Conservation (phyloP, 2,888 invertebrate species). For the Acrobasis consociella region DNA sequence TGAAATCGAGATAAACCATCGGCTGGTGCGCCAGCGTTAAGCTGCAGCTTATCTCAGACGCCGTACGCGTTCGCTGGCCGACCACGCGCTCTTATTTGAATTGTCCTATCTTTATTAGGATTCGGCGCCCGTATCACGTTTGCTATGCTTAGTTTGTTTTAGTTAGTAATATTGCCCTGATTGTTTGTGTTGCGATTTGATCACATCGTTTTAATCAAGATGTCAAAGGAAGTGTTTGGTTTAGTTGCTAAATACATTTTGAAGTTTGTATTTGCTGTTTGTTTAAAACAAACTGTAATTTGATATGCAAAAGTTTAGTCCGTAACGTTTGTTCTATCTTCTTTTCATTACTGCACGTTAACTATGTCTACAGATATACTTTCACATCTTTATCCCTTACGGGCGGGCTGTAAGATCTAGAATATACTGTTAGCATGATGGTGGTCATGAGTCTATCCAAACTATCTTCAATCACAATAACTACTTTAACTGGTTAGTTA, state of each 20-base stretch:
- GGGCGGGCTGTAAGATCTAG: no score
- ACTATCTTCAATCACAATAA: no score
- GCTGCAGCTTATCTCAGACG: conserved; percentile 73
- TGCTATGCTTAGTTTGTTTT: conserved; percentile 45
- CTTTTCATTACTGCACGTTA: no score
- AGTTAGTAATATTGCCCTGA: conserved; percentile 34
- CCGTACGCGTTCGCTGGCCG: conserved; percentile 66
- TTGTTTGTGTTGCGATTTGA: conserved; percentile 17
- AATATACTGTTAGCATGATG: no score
- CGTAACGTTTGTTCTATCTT: no score
- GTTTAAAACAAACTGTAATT: background rate
- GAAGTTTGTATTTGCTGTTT: background rate
- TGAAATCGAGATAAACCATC: conserved; percentile 81
- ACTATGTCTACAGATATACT: no score
- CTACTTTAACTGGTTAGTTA: no score
- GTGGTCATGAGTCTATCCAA: no score
- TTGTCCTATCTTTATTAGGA: conserved; percentile 66
- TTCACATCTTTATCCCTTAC: no score
- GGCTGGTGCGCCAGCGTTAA: conserved; percentile 72
- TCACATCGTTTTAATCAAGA: conserved; percentile 13
- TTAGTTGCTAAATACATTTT: background rate
- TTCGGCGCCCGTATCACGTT: conserved; percentile 55
- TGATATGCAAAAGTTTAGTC: no score
- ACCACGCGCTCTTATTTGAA: conserved; percentile 66
- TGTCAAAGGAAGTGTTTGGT: conserved; percentile 1